phyloP scores from a whole-genome alignment of 2,888 invertebrate species.

The Archips crataeganus region DNA sequence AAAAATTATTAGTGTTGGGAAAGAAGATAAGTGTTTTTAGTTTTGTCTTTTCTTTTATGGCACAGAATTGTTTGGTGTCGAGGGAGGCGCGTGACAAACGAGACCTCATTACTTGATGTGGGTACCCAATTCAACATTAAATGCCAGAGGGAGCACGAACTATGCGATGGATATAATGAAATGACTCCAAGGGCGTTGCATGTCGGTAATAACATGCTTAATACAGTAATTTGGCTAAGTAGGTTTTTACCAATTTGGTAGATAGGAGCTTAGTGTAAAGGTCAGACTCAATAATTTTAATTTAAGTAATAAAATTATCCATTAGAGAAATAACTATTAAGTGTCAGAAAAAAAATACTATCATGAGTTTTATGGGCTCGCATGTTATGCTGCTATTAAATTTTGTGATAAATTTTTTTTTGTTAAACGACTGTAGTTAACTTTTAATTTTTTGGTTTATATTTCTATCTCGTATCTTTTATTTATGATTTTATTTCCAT shows the following conservation, averaged over 20 bases:
- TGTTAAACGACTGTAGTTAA: no score
- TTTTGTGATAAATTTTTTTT: no score
- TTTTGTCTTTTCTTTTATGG: constrained; percentile 19
- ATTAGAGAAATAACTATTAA: no score
- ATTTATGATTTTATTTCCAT: no score
- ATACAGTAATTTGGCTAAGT: constrained; percentile 11
- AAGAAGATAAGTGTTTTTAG: constrained; percentile 23
- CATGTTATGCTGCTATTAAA: no score
- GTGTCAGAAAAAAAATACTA: no score
- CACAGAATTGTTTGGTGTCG: constrained; percentile 18
- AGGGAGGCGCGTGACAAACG: constrained; percentile 28
- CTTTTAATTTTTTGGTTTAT: no score
- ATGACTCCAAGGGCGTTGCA: constrained; percentile 4
- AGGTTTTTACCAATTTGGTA: background rate
- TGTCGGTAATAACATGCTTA: constrained; percentile 10
- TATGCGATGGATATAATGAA: constrained; percentile 16
- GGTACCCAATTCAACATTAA: constrained; percentile 22
- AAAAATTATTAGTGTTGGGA: constrained; percentile 24
- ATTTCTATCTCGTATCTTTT: no score
- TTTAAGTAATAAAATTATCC: background rate
- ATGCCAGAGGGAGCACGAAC: constrained; percentile 20
- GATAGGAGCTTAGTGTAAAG: background rate
- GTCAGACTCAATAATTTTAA: background rate
- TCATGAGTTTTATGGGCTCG: no score
- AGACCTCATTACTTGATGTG: constrained; percentile 19